Conservation (phyloP, 2,113 vertebrate genomes). For the Marmota flaviventris region DNA sequence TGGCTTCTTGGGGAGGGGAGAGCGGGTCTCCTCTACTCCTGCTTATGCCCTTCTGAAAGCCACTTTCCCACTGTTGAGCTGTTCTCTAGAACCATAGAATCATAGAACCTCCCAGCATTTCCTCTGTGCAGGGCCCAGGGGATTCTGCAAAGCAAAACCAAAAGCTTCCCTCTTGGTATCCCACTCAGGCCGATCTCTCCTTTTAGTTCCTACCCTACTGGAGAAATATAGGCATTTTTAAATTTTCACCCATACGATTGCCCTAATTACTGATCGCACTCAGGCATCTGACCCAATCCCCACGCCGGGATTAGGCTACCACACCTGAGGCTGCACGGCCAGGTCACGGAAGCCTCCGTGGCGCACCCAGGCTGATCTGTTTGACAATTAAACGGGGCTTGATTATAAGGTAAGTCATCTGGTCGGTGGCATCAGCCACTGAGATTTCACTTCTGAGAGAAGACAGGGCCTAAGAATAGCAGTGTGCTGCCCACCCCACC, state of each 20-base stretch:
- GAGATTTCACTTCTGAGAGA: background rate
- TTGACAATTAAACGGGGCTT: background rate
- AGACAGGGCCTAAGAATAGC: constrained; percentile 20
- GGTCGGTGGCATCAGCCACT: rapidly evolving
- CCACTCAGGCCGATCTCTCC: too few species aligned
- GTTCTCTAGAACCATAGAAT: rapidly evolving
- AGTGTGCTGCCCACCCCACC: background rate
- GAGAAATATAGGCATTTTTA: background rate
- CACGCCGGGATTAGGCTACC: background rate
- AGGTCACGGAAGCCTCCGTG: background rate
- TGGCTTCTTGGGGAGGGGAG: background rate
- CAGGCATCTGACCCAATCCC: background rate
- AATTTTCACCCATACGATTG: background rate
- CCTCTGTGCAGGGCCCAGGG: rapidly evolving
- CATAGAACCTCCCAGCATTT: rapidly evolving
- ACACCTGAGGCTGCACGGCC: background rate
- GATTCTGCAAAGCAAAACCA: background rate
- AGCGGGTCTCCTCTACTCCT: too few species aligned
- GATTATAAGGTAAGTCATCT: background rate
- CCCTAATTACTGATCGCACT: background rate
- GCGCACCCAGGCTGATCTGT: background rate
- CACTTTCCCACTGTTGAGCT: background rate
- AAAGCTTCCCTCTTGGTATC: background rate
- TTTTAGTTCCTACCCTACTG: background rate
- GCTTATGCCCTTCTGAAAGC: background rate